These are phyloP conservation scores for Steatocranus sp. DNA, from an alignment of 2,797 vertebrate species.

Conservation along the genomic window DNA sequence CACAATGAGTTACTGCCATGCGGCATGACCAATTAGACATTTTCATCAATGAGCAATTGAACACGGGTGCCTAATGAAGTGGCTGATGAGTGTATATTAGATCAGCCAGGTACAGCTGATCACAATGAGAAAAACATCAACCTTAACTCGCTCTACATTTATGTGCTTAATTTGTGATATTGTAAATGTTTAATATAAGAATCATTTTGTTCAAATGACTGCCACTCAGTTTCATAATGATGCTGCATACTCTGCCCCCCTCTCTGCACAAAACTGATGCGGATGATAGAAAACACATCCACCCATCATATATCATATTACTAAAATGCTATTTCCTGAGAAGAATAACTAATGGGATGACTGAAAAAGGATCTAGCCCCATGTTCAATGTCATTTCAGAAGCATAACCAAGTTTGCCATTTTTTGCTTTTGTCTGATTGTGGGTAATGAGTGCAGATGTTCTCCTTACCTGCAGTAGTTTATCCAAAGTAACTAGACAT, in stretches of 20 bases:
- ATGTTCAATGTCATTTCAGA: neutral
- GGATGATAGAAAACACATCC: neutral
- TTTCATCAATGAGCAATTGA: too few relatives aligned
- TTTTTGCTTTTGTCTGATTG: neutral
- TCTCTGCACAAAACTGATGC: neutral
- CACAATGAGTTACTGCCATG: too few relatives aligned
- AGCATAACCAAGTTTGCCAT: conserved; percentile 9
- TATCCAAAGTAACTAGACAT: neutral
- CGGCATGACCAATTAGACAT: too few relatives aligned
- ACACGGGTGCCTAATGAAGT: too few relatives aligned
- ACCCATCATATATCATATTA: neutral
- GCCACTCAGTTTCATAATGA: neutral
- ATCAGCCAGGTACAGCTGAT: too few relatives aligned
- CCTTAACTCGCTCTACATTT: neutral
- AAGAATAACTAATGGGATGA: neutral
- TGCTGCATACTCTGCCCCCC: neutral
- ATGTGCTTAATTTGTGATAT: neutral
- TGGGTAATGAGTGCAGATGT: neutral
- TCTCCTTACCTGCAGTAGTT: neutral
- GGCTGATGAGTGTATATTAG: too few relatives aligned
- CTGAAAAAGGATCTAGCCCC: neutral
- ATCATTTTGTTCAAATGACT: neutral
- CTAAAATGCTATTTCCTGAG: neutral
- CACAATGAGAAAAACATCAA: neutral
- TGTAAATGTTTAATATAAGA: neutral